These are phyloP conservation scores for Platyscapa corneri DNA, from an alignment of 1,140 invertebrate species.

Conservation along the genomic window DNA sequence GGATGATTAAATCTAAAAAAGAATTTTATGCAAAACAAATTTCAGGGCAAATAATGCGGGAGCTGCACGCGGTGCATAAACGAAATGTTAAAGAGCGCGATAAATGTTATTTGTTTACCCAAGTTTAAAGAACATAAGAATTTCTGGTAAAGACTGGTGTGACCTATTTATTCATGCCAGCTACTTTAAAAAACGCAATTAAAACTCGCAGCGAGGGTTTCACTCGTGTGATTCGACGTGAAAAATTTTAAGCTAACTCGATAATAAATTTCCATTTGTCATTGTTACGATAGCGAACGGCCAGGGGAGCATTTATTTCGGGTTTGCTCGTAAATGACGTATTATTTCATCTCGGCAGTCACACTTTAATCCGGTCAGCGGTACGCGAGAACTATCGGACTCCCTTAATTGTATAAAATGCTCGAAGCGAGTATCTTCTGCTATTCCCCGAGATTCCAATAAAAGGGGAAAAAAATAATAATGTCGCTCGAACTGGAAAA, in stretches of 20 bases:
- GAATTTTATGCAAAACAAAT: no score
- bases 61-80: no score
- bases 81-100: neutral
- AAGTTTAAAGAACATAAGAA: neutral
- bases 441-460: neutral
- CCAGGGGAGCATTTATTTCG: neutral
- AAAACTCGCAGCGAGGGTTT: neutral
- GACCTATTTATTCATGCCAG: neutral
- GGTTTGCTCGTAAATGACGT: neutral
- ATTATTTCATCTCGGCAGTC: neutral
- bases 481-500: neutral
- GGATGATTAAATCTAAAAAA: no score
- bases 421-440: neutral
- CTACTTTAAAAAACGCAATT: neutral
- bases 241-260: neutral
- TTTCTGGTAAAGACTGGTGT: neutral
- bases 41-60: no score
- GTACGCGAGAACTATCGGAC: neutral
- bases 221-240: neutral
- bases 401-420: neutral
- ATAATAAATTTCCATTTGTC: neutral
- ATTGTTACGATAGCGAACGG: neutral
- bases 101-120: neutral
- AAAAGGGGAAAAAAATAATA: slow-evolving; percentile 13
- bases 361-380: neutral